Conservation (phyloP, 2,797 vertebrate genomes). For the Melopsittacus undulatus region DNA sequence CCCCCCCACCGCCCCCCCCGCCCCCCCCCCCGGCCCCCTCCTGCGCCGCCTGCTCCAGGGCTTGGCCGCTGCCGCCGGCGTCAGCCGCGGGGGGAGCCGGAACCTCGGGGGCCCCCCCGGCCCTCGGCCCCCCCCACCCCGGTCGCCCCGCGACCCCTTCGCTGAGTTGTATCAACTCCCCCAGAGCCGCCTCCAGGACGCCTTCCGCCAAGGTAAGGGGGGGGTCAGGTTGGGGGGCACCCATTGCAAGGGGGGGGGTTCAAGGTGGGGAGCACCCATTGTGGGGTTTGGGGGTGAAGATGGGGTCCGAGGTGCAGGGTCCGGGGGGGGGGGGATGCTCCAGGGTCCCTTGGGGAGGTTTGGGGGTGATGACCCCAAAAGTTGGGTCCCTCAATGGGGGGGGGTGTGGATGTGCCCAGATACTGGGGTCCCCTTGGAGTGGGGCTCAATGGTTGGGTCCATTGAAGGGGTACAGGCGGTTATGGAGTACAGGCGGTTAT, state of each 20-base stretch:
- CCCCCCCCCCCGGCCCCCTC: not conserved
- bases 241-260: no score
- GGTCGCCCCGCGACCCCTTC: conserved; percentile 27
- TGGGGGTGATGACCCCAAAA: no score
- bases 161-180: conserved; percentile 30
- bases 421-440: no score
- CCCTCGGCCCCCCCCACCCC: not conserved
- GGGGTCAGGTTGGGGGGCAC: no score
- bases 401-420: no score
- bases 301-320: no score
- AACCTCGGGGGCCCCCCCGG: not conserved
- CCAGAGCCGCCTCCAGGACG: conserved; percentile 10
- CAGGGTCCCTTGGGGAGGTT: no score
- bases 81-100: not conserved
- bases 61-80: not conserved
- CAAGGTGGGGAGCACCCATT: no score
- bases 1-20: not conserved
- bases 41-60: not conserved
- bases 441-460: no score
- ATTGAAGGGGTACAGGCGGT: not conserved
- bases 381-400: no score
- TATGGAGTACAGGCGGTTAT: not conserved
- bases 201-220: not conserved
- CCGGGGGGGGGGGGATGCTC: no score
- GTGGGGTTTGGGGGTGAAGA: no score